phyloP scores from a whole-genome alignment of 2,888 invertebrate species.

The Hirudinaria manillensis region DNA sequence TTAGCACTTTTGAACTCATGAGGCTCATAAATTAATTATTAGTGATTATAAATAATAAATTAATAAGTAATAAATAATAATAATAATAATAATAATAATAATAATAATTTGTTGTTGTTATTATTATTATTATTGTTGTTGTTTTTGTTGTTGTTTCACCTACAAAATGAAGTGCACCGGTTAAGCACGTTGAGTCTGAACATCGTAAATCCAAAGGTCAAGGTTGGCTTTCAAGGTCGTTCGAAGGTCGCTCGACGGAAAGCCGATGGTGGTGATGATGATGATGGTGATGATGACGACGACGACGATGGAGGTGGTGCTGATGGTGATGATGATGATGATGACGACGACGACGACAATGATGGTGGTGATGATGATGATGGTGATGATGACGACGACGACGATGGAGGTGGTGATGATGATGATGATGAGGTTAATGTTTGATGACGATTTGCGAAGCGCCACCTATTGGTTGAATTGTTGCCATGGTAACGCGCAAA shows the following conservation, averaged over 20 bases:
- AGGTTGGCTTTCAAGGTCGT: not conserved
- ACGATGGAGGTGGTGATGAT: not conserved
- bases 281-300: not conserved
- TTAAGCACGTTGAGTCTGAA: not conserved
- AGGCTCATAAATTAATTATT: not conserved
- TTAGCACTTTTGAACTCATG: not conserved
- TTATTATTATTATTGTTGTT: no score
- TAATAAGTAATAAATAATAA: no score
- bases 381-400: not conserved
- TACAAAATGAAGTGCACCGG: slow-evolving; percentile 1
- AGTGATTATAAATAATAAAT: no score
- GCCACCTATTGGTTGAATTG: no score
- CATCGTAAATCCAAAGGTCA: not conserved
- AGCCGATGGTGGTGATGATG: no score
- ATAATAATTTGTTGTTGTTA: no score
- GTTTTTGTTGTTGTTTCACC: no score
- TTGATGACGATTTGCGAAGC: no score
- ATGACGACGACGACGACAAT: slow-evolving; percentile 3
- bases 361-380: slow-evolving; percentile 13
- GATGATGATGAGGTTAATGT: not conserved
- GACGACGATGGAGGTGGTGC: no score
- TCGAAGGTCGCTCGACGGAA: no score
- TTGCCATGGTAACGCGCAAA: no score
- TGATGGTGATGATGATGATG: slow-evolving; percentile 21
- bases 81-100: no score